Conservation (phyloP, 2,113 vertebrate genomes). For the Upupa epops region DNA sequence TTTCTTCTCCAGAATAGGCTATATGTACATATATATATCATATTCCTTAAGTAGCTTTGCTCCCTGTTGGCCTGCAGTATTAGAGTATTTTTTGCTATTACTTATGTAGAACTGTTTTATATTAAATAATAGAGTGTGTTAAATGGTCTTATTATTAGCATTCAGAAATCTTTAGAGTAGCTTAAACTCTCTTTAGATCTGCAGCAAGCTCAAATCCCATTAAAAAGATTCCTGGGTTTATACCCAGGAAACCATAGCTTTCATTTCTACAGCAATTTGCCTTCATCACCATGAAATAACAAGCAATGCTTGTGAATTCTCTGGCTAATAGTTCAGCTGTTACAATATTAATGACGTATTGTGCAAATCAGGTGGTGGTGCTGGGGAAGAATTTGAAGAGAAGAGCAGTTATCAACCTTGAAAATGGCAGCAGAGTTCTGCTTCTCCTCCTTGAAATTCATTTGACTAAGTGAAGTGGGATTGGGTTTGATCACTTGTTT, state of each 20-base stretch:
- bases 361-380: background rate
- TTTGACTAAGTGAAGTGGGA: constrained; percentile 28
- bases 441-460: constrained; percentile 14
- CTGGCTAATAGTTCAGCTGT: constrained; percentile 39
- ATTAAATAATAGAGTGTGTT: background rate
- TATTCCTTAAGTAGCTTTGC: background rate
- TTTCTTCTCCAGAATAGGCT: background rate
- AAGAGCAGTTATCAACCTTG: background rate
- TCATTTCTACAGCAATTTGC: background rate
- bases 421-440: constrained; percentile 19
- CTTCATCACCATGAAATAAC: constrained; percentile 31
- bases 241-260: background rate
- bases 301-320: constrained; percentile 24
- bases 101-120: constrained; percentile 5
- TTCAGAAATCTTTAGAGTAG: background rate
- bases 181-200: background rate
- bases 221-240: constrained; percentile 15
- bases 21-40: too few species aligned
- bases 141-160: constrained; percentile 20
- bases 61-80: background rate
- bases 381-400: background rate
- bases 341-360: constrained; percentile 14
- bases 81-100: background rate
- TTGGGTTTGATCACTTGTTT: background rate
- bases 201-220: constrained; percentile 7